A percentile compares a stretch with the other conserved stretches of the same genome.
These are phyloP conservation scores for Crotalus helleri DNA, from an alignment of 2,113 vertebrate genomes.

Conservation along the genomic window DNA sequence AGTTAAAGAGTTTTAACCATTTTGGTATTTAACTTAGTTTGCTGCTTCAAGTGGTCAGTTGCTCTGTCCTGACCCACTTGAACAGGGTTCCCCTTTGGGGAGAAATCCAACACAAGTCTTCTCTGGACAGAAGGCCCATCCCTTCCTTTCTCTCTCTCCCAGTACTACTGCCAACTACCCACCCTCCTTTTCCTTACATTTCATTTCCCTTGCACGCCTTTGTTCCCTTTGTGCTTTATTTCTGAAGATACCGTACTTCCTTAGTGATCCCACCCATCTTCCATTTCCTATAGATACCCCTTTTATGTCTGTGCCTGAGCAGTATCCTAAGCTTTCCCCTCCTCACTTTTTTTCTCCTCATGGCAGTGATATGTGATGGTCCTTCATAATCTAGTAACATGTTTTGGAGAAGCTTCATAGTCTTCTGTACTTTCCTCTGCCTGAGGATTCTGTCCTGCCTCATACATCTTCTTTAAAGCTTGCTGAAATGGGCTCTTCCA, in stretches of 20 bases:
- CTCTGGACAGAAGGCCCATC: background rate
- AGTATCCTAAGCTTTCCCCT: background rate
- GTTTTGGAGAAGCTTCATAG: background rate
- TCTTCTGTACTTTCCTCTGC: background rate
- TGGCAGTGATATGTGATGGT: background rate
- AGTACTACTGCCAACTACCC: background rate
- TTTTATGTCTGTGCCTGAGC: background rate
- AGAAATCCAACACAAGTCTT: background rate
- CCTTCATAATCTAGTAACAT: background rate
- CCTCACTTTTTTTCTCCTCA: background rate
- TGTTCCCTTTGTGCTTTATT: background rate
- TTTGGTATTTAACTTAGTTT: background rate
- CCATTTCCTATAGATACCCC: background rate
- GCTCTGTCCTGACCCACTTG: background rate
- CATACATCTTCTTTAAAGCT: background rate
- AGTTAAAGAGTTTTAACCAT: background rate
- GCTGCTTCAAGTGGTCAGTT: background rate
- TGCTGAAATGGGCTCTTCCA: background rate
- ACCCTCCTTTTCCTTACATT: background rate
- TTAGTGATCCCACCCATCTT: background rate
- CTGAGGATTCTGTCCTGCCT: background rate
- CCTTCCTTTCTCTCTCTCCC: background rate
- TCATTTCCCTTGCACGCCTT: background rate
- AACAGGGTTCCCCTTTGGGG: background rate
- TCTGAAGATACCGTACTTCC: background rate